Conservation (phyloP, 1,140 invertebrate genomes). For the Lepidurus arcticus region DNA sequence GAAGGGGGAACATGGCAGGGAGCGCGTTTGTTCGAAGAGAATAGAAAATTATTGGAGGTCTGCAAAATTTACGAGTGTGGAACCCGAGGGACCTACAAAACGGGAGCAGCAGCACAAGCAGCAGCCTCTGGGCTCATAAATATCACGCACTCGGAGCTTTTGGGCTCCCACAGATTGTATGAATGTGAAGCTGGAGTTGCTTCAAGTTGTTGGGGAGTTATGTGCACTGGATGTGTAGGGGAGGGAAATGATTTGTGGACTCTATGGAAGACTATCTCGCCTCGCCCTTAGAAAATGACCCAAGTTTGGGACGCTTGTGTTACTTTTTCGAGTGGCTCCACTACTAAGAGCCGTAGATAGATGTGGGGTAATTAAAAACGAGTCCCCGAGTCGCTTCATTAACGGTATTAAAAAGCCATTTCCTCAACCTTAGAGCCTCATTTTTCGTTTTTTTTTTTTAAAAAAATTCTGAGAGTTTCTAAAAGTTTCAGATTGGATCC, state of each 20-base stretch:
- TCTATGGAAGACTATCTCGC: too few species aligned
- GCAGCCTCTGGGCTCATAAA: neutral
- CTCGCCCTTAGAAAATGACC: neutral
- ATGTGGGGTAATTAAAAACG: too few species aligned
- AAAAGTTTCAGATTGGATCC: too few species aligned
- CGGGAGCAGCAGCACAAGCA: constrained; percentile 2
- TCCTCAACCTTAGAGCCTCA: too few species aligned
- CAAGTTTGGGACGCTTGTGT: neutral
- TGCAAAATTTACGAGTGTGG: constrained; percentile 10
- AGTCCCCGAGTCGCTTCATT: too few species aligned
- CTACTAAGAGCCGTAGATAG: too few species aligned
- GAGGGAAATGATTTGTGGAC: neutral
- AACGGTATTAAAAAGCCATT: too few species aligned
- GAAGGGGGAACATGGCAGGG: neutral
- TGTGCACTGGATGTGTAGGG: neutral
- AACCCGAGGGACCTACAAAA: constrained; percentile 10
- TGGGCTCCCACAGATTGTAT: neutral
- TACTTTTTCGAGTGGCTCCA: too few species aligned
- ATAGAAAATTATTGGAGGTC: constrained; percentile 11
- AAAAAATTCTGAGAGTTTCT: too few species aligned
- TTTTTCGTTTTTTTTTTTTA: too few species aligned
- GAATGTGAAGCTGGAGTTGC: neutral
- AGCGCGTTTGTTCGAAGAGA: neutral
- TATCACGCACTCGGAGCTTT: constrained; percentile 14
- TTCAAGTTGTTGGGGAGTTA: too few species aligned